Percentiles rank a stretch among this genome's conserved stretches.
These are phyloP conservation scores for Amniataba percoides DNA, from an alignment of 2,797 vertebrate genomes.

Conservation along the genomic window DNA sequence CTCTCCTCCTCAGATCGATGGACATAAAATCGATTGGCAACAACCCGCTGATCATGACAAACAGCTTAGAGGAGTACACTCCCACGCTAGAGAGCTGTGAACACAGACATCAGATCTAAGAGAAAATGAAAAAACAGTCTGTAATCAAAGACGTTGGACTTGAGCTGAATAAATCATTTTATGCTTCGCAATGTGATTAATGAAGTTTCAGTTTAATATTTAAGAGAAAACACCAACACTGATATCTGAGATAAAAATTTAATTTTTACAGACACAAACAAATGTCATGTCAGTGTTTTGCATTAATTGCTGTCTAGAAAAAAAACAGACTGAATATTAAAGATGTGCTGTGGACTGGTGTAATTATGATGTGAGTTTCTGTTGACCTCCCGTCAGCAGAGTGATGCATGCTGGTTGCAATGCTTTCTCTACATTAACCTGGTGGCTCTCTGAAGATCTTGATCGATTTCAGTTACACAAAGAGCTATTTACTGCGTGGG, in stretches of 20 bases:
- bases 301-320: background rate
- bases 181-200: background rate
- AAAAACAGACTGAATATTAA: constrained; percentile 11
- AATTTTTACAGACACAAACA: background rate
- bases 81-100: background rate
- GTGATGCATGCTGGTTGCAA: constrained; percentile 12
- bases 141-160: background rate
- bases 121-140: background rate
- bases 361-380: background rate
- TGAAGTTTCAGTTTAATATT: background rate
- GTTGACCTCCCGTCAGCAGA: background rate
- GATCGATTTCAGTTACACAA: constrained; percentile 36
- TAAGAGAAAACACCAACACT: background rate
- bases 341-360: background rate
- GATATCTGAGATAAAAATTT: background rate
- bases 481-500: constrained; percentile 18
- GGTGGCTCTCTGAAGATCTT: constrained; percentile 33
- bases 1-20: constrained; percentile 36
- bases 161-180: background rate
- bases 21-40: constrained; percentile 45
- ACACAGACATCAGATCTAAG: background rate
- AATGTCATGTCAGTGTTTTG: background rate
- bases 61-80: constrained; percentile 20
- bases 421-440: constrained; percentile 44
- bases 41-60: constrained; percentile 30